Base-by-base conservation (phyloP, 1,140 invertebrate species). In the Heliconius nattereri region DNA sequence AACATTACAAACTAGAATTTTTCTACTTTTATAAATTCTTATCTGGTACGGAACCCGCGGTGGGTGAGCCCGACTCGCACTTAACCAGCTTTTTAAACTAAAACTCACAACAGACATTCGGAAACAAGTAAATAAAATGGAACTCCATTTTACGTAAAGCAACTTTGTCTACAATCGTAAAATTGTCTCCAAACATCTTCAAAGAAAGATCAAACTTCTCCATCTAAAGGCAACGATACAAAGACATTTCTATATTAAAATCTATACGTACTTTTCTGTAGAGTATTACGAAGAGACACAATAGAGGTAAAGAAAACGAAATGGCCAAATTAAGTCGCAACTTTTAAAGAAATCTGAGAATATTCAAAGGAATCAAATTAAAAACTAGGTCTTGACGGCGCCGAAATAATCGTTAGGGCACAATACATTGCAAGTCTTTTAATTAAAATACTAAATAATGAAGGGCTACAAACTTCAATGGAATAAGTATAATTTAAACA, bases 221-320 rank as follows among this genome's bases (percentile, higher is more conserved):
- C 77, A 83, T 84, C 82, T 78, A 80, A 81, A 83, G 78, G 70
- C 70, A 75, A 70, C 70, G 75, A 79, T 81, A 85, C 78, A 84
- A 85, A 85, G 80, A 70, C 60, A 76, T 83, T 83, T 84, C 74
- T 82, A 85, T 85, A 86, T 86, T 85, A 84, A 85, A 86, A 84
- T 84, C 76, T 82, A 85, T 83, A 84, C 76, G 52, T 75, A 77
- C 66, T 81, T 60, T 54, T 57, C 49, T 71, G 52, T 37, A 66
- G 54, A 71, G 75, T 60, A 80, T 75, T 78, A 70, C 82, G 75
- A 78, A 75, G 72, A 82, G 78, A 78, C 75, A 81, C 80, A 83
- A 80, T 73, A 74, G 75, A 66, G 37, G 77, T 75, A 82, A 83
- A 82, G 76, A 57, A 75, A 37, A 76, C 79, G 45, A 60, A 79